phyloP scores from a whole-genome alignment of 2,797 vertebrate species.

The Leptoclinus maculatus region DNA sequence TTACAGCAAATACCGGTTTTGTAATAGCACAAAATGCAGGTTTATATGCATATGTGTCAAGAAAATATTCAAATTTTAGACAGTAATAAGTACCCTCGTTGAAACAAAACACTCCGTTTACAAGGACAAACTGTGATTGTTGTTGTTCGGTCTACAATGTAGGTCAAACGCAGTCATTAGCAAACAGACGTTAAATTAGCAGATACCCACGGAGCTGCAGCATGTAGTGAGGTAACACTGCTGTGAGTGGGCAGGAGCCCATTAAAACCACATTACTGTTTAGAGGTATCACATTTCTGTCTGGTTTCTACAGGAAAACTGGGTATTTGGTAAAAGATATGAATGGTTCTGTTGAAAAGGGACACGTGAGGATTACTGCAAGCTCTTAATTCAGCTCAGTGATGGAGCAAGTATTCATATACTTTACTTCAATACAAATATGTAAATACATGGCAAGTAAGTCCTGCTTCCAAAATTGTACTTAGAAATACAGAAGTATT shows the following conservation, averaged over 20 bases:
- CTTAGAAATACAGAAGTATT: background rate
- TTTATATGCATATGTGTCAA: background rate
- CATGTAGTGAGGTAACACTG: slow-evolving; percentile 28
- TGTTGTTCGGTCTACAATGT: slow-evolving; percentile 74
- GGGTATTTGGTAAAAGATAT: slow-evolving; percentile 56
- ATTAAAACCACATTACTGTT: slow-evolving; percentile 79
- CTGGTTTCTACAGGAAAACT: slow-evolving; percentile 57
- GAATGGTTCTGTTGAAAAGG: slow-evolving; percentile 61
- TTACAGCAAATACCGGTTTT: background rate
- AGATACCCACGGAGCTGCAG: slow-evolving; percentile 21
- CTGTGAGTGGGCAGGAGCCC: slow-evolving; percentile 53
- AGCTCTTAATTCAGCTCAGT: slow-evolving; percentile 2
- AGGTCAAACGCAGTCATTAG: slow-evolving; percentile 58
- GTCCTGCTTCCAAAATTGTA: background rate
- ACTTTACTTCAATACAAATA: background rate
- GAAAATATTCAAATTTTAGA: background rate
- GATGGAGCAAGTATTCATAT: background rate
- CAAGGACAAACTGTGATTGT: slow-evolving; percentile 39
- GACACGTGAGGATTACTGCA: background rate
- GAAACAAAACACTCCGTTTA: slow-evolving; percentile 64
- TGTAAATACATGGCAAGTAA: background rate
- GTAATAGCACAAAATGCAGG: background rate
- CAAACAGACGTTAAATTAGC: slow-evolving; percentile 21
- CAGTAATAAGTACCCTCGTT: background rate
- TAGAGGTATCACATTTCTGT: slow-evolving; percentile 74